These are phyloP conservation scores for Ciconia maguari DNA, from an alignment of 2,113 vertebrate genomes.

Conservation along the genomic window DNA sequence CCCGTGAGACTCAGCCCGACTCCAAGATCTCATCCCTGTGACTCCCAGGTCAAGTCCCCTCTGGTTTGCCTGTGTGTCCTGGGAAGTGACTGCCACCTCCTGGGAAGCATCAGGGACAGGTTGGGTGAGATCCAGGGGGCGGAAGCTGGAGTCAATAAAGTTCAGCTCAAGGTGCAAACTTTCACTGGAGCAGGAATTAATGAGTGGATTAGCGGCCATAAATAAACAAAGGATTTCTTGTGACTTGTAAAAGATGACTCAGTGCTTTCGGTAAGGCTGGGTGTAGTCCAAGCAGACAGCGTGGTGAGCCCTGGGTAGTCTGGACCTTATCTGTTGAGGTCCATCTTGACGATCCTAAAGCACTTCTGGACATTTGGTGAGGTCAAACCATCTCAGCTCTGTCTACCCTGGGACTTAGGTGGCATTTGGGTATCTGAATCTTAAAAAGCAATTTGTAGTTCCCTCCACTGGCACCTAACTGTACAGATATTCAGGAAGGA, in stretches of 20 bases:
- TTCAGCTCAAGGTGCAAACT: background rate
- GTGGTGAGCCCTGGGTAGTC: background rate
- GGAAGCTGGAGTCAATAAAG: background rate
- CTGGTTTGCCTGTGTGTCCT: fast-evolving
- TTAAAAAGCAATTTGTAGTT: background rate
- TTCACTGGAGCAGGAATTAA: background rate
- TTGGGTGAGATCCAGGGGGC: background rate
- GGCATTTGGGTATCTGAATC: background rate
- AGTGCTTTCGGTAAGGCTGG: background rate
- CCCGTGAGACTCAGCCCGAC: background rate
- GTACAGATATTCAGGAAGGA: background rate
- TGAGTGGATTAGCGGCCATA: background rate
- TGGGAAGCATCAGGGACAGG: background rate
- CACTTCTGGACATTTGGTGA: background rate
- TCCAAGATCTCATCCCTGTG: background rate
- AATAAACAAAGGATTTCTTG: background rate
- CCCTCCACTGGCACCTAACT: background rate
- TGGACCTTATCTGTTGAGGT: background rate
- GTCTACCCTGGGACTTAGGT: background rate
- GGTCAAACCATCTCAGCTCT: background rate
- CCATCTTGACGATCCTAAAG: background rate
- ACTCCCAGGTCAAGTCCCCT: background rate
- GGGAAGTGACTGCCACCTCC: background rate
- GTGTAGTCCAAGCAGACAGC: background rate
- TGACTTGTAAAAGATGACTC: background rate